phyloP scores from a whole-genome alignment of 1,140 invertebrate genomes.

The Sarcophaga bullata region DNA sequence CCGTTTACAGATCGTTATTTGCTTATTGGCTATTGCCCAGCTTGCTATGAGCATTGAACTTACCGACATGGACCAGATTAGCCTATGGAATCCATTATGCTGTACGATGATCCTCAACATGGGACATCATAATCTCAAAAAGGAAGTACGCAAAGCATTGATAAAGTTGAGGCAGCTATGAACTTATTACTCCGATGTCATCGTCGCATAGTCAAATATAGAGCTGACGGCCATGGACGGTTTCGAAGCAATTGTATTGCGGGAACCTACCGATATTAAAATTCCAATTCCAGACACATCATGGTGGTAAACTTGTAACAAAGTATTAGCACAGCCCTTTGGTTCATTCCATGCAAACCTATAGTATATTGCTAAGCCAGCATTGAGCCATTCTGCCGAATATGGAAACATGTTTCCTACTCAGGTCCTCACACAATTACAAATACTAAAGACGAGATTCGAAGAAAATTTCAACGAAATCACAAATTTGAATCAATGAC shows the following conservation, averaged over 20 bases:
- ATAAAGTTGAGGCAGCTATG: conserved; percentile 72
- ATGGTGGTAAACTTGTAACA: conserved; percentile 40
- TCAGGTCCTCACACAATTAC: conserved; percentile 57
- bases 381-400: neutral
- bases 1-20: conserved; percentile 35
- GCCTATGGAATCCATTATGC: conserved; percentile 70
- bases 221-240: conserved; percentile 77
- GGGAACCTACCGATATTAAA: conserved; percentile 68
- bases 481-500: neutral
- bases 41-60: conserved; percentile 38
- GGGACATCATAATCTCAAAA: conserved; percentile 72
- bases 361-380: neutral
- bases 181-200: conserved; percentile 74
- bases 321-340: neutral
- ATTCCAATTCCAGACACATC: conserved; percentile 64
- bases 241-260: conserved; percentile 75
- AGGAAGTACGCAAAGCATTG: conserved; percentile 71
- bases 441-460: conserved; percentile 52
- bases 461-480: neutral
- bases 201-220: conserved; percentile 77
- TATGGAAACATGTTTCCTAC: conserved; percentile 57
- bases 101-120: conserved; percentile 70
- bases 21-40: conserved; percentile 40
- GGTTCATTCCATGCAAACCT: too few species aligned
- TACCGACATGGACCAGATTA: conserved; percentile 57